Evolutionary conservation across 2,797 vertebrate genomes (phyloP).

Genomic region (Microchirus variegatus): DNA sequence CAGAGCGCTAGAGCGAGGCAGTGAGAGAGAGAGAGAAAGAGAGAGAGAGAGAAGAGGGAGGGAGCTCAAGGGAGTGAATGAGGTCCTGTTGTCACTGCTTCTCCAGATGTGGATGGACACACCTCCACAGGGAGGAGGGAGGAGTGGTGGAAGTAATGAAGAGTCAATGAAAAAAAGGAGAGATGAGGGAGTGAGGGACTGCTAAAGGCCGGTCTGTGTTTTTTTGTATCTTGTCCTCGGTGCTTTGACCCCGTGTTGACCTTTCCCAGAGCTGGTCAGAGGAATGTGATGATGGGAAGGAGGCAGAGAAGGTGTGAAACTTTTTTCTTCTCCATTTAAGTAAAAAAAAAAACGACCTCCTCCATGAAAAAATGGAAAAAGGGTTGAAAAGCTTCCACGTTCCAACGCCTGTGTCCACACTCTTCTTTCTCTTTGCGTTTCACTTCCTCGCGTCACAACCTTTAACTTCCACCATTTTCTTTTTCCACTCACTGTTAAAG

Average conservation of each 20-base stretch:
- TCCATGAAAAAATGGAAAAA: not conserved
- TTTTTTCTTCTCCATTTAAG: not conserved
- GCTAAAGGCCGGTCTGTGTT: conserved; percentile 40
- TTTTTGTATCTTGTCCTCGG: conserved; percentile 1
- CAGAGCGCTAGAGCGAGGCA: conserved; percentile 45
- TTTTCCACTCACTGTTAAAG: not conserved
- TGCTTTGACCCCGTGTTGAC: conserved; percentile 58
- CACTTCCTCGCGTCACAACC: conserved; percentile 21
- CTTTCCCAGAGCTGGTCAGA: conserved; percentile 64
- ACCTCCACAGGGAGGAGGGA: conserved; percentile 60
- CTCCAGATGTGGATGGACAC: conserved; percentile 80
- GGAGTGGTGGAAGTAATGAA: conserved; percentile 32
- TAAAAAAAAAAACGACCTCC: not conserved
- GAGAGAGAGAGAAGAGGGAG: conserved; percentile 26
- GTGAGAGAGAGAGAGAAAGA: conserved; percentile 20
- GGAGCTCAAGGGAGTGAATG: conserved; percentile 48
- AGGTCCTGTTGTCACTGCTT: conserved; percentile 57
- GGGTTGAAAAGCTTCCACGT: conserved; percentile 9
- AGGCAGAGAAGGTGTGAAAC: conserved; percentile 1
- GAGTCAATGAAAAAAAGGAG: conserved; percentile 37
- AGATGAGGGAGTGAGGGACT: not conserved
- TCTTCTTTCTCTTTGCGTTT: conserved; percentile 1
- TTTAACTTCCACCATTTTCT: conserved; percentile 10
- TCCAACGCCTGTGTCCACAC: not conserved
- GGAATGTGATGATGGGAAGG: conserved; percentile 7